Conservation (phyloP, 1,140 invertebrate species). For the Sipha flava region DNA sequence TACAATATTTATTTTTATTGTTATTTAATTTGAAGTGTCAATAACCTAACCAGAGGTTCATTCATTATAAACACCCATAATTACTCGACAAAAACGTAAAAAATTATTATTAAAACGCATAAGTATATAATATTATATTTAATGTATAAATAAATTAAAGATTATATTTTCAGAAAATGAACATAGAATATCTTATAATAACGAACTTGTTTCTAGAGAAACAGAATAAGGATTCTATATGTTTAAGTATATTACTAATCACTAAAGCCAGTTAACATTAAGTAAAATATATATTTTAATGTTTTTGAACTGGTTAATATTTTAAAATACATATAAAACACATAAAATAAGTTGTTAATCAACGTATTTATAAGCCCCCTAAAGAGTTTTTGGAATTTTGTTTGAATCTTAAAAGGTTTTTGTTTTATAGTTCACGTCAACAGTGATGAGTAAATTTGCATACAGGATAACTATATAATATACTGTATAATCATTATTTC, state of each 20-base stretch:
- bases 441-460: neutral
- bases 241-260: neutral
- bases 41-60: too few species aligned
- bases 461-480: too few species aligned
- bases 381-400: neutral
- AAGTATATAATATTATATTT: too few species aligned
- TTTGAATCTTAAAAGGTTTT: neutral
- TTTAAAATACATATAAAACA: neutral
- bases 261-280: neutral
- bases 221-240: neutral
- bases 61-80: too few species aligned
- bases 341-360: neutral
- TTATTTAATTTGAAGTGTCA: too few species aligned
- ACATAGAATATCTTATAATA: too few species aligned
- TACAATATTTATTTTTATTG: too few species aligned
- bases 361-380: neutral
- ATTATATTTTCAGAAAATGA: too few species aligned
- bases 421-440: neutral
- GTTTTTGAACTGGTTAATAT: neutral
- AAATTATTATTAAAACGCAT: too few species aligned
- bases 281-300: neutral
- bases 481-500: neutral
- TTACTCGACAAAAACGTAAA: too few species aligned
- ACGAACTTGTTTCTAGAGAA: neutral
- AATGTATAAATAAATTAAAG: too few species aligned